phyloP scores from a whole-genome alignment of 2,888 invertebrate species.

The Amiota minor region DNA sequence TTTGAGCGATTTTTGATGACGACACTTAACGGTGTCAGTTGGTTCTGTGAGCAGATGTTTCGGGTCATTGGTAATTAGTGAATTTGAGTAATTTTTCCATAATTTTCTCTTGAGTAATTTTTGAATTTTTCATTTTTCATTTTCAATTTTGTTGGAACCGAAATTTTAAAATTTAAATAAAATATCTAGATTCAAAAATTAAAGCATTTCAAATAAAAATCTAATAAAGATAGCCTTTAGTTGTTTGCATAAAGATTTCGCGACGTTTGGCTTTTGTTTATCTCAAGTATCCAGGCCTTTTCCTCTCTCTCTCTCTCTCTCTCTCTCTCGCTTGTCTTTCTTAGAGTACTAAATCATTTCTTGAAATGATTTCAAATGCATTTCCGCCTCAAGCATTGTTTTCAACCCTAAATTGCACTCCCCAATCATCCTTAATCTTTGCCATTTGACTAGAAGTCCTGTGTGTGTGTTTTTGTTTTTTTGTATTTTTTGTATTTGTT shows the following conservation, averaged over 20 bases:
- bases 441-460: not conserved
- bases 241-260: slow-evolving; percentile 36
- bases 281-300: slow-evolving; percentile 39
- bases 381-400: slow-evolving; percentile 60
- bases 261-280: slow-evolving; percentile 45
- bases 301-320: slow-evolving; percentile 24
- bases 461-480: slow-evolving; percentile 15
- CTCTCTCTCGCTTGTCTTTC: too few species aligned
- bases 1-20: slow-evolving; percentile 23
- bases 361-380: slow-evolving; percentile 49
- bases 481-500: not conserved
- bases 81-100: not conserved
- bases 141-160: not conserved
- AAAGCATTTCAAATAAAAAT: not conserved
- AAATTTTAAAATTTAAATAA: too few species aligned
- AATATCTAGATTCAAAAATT: too few species aligned
- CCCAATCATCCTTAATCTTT: not conserved
- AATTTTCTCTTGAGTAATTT: too few species aligned
- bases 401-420: slow-evolving; percentile 31
- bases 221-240: not conserved
- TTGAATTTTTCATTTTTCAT: not conserved
- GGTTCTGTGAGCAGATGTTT: not conserved
- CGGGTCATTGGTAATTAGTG: slow-evolving; percentile 14
- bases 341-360: slow-evolving; percentile 42
- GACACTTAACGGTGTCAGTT: not conserved